Conservation (phyloP, 92 coral and sea anemone genomes). For the Phenganax stokvisi region DNA sequence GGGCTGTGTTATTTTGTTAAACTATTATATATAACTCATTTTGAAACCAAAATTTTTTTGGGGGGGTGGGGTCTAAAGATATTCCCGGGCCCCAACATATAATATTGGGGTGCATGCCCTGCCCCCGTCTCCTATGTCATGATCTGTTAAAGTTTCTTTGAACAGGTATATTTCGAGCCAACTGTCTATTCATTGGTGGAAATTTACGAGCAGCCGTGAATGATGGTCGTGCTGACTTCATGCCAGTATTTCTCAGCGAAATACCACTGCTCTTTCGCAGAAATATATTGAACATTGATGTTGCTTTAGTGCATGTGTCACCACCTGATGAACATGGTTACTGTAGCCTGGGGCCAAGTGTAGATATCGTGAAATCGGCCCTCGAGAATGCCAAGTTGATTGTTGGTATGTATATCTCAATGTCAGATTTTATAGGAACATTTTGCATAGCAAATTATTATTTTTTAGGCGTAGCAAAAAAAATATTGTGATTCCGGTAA, state of each 20-base stretch:
- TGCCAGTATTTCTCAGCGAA: slow-evolving; percentile 91
- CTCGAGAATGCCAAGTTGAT: slow-evolving; percentile 91
- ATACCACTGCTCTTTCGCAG: slow-evolving; percentile 84
- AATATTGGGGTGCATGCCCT: too few relatives aligned
- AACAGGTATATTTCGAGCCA: slow-evolving; percentile 77
- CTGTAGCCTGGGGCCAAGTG: slow-evolving; percentile 94
- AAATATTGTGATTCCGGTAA: too few relatives aligned
- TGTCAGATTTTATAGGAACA: neutral
- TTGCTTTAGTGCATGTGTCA: slow-evolving; percentile 88
- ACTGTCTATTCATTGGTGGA: slow-evolving; percentile 80
- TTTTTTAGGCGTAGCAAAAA: too few relatives aligned
- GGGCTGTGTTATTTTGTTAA: neutral
- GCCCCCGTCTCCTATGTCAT: too few relatives aligned
- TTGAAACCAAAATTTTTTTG: too few relatives aligned
- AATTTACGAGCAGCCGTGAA: slow-evolving; percentile 83
- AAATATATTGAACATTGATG: slow-evolving; percentile 78
- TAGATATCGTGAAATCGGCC: slow-evolving; percentile 86
- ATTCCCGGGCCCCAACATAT: too few relatives aligned
- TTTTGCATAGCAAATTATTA: too few relatives aligned
- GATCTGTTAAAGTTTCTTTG: neutral
- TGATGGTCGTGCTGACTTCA: slow-evolving; percentile 88
- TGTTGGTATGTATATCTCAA: slow-evolving; percentile 53
- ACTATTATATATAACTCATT: too few relatives aligned
- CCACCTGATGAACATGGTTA: slow-evolving; percentile 99
- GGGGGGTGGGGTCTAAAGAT: too few relatives aligned